Evolutionary conservation across 30 jellyfish, hydroid and myxozoan species (phyloP), one percentile per base, ranked within the genome.

Genomic region (Cassiopea xamachana): DNA sequence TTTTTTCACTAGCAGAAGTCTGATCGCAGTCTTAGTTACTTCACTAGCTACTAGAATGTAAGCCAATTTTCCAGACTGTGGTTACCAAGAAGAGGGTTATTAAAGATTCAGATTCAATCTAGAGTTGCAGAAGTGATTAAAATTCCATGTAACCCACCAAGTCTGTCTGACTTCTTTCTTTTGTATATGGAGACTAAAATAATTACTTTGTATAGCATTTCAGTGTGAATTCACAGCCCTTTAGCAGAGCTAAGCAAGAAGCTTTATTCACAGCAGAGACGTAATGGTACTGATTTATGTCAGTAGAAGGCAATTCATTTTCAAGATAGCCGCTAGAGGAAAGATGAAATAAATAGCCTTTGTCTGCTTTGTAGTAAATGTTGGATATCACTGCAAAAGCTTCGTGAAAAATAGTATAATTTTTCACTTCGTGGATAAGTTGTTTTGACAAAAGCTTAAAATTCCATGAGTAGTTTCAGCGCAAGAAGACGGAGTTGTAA

Each of bases 191-290:
- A 19, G 55, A 17, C 50, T 4, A 43, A n/a, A 43, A 1, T 27
- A 2, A 55, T 19, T 55, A 71, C 18, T 6, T 16, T 18, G 18
- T 19, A 43, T 4, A 16, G 80, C 5, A 4, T 17, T 71, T 43
- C 55, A 19, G n/a, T 19, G 10, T 43, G 2, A 55, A 71, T 8
- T 19, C 10, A 71, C 50, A 12, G 80, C 55, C 51, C 51, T 71
- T 71, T 51, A 71, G 39, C 39, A 27, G 14, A 71, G 80, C 2
- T 8, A 17, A 2, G 7, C 39, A 39, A 71, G 15, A 71, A 71
- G 80, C 18, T 71, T 19, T 71, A 71, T 14, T 71, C 2, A 71
- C 80, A 71, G 2, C n/a, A 71, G 80, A 71, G 15, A 71, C 80
- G 58, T 14, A n/a, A 43, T 68, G 77, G n/a, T 68, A 7, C n/a